Percentiles rank a stretch among this genome's conserved stretches.
These are phyloP conservation scores for Neomonachus schauinslandi DNA, from an alignment of 2,113 vertebrate genomes.

Conservation along the genomic window DNA sequence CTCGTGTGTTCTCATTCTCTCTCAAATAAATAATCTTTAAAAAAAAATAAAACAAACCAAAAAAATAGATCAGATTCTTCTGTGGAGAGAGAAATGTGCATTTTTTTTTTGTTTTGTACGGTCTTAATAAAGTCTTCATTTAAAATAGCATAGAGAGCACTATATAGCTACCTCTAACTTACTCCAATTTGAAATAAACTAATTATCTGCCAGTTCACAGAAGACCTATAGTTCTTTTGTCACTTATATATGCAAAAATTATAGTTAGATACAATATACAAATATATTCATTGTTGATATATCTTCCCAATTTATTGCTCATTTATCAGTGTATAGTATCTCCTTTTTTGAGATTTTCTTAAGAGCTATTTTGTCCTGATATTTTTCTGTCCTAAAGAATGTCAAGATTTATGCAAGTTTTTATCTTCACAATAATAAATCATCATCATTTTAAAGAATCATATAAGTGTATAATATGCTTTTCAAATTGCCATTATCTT, in stretches of 20 bases:
- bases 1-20: not conserved
- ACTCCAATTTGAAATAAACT: not conserved
- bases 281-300: not conserved
- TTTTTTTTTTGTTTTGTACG: not conserved
- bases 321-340: not conserved
- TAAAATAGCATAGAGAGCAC: not conserved
- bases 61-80: not conserved
- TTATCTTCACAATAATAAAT: slow-evolving; percentile 16
- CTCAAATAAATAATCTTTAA: not conserved
- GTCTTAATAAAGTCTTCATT: not conserved
- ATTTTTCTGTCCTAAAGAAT: not conserved
- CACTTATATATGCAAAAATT: not conserved
- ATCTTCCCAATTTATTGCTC: not conserved
- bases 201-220: not conserved
- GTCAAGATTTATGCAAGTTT: not conserved
- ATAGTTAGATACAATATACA: not conserved
- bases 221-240: not conserved
- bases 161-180: not conserved
- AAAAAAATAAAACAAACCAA: not conserved
- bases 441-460: not conserved
- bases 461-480: not conserved
- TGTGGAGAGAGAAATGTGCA: not conserved
- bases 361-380: not conserved
- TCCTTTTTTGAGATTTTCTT: not conserved
- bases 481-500: not conserved